These are phyloP conservation scores for Archaeoteleia sp. DNA, from an alignment of 2,888 invertebrate species.

Conservation along the genomic window DNA sequence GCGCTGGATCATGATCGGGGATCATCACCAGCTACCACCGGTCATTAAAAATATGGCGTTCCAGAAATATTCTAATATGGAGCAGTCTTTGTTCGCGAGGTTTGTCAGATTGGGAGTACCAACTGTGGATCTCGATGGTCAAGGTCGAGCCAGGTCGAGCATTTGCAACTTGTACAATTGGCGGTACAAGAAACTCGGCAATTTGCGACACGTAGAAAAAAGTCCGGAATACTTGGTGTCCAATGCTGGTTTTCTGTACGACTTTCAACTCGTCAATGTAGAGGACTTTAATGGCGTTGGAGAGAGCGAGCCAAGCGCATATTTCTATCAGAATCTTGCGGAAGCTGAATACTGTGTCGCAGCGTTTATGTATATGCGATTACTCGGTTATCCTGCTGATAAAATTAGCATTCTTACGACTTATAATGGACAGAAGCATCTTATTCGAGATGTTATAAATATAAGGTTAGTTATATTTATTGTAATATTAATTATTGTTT, in stretches of 20 bases:
- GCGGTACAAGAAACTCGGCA: conserved; percentile 96
- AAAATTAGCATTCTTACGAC: conserved; percentile 98
- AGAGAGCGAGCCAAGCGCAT: conserved; percentile 98
- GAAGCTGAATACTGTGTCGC: conserved; percentile 97
- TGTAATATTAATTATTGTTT: neutral
- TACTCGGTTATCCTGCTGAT: conserved; percentile 96
- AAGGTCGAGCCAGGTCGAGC: conserved; percentile 94
- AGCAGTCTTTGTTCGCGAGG: conserved; percentile 97
- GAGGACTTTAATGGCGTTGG: conserved; percentile 97
- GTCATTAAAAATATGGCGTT: conserved; percentile 99
- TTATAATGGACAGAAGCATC: conserved; percentile 99
- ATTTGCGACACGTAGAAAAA: conserved; percentile 90
- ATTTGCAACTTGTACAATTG: conserved; percentile 96
- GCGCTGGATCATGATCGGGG: conserved; percentile 99
- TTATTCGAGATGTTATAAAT: conserved; percentile 96
- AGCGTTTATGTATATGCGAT: conserved; percentile 98
- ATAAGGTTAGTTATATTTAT: conserved; percentile 74
- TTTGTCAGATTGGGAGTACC: conserved; percentile 97
- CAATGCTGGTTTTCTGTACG: conserved; percentile 94
- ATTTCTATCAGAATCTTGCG: conserved; percentile 96
- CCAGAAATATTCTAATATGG: conserved; percentile 99
- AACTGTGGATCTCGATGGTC: conserved; percentile 97
- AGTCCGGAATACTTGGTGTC: conserved; percentile 90
- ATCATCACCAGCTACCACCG: conserved; percentile 98
- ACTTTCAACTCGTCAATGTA: conserved; percentile 97